Percentiles rank a stretch among this genome's conserved stretches.
These are phyloP conservation scores for Hestina assimilis DNA, from an alignment of 1,140 invertebrate genomes.

Conservation along the genomic window DNA sequence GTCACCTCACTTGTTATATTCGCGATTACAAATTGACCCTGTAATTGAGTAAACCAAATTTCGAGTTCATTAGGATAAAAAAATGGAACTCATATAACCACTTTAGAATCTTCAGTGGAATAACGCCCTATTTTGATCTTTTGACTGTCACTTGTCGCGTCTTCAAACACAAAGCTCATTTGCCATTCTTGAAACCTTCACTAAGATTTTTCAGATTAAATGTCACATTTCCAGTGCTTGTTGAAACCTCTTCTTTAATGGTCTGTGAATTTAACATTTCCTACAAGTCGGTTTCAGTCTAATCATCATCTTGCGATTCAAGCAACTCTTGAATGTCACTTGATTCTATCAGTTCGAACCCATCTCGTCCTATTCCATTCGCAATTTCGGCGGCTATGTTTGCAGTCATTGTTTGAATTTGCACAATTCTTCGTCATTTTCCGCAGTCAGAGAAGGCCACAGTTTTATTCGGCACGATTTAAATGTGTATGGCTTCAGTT, in stretches of 20 bases:
- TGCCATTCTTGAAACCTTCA: slow-evolving; percentile 8
- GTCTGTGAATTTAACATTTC: slow-evolving; percentile 48
- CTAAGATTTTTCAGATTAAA: slow-evolving; percentile 41
- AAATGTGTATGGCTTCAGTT: background rate
- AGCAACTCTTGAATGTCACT: slow-evolving; percentile 48
- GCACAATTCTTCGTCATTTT: slow-evolving; percentile 42
- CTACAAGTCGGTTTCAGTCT: slow-evolving; percentile 46
- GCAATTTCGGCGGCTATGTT: slow-evolving; percentile 38
- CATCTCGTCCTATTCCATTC: slow-evolving; percentile 43
- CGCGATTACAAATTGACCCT: too few relatives aligned
- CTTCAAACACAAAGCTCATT: slow-evolving; percentile 12
- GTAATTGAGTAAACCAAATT: too few relatives aligned
- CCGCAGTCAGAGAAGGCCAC: slow-evolving; percentile 34
- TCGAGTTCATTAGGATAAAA: too few relatives aligned
- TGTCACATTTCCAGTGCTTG: slow-evolving; percentile 43
- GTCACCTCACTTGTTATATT: too few relatives aligned
- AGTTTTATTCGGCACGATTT: slow-evolving; percentile 35
- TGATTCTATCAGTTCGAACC: slow-evolving; percentile 53
- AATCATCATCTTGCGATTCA: slow-evolving; percentile 50
- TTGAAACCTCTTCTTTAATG: slow-evolving; percentile 33
- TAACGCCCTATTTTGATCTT: too few relatives aligned
- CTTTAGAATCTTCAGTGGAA: too few relatives aligned
- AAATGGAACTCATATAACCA: too few relatives aligned
- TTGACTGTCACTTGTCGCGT: too few relatives aligned
- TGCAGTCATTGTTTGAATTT: slow-evolving; percentile 46